Evolutionary conservation across 2,797 vertebrate genomes (phyloP), one percentile per base, ranked within the genome.

Genomic region (Sebastes paucispinis): DNA sequence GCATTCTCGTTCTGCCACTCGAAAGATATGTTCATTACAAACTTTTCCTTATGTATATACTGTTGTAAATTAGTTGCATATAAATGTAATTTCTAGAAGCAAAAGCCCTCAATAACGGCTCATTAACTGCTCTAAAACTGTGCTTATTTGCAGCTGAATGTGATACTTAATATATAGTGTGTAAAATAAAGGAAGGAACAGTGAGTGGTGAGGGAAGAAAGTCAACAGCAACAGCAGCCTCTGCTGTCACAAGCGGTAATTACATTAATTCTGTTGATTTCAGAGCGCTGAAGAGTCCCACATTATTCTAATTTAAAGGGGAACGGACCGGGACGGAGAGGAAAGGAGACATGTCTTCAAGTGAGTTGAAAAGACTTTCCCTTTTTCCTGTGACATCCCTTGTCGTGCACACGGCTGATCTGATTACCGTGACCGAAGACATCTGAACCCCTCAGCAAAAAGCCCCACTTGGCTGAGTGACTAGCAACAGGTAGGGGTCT

Each of bases 331-430:
- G 70, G 57, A 73, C 25, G 39, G 20, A 32, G 58, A 73, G 70
- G 70, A 50, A 62, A 73, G 58, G 58, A 73, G 70, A 73, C 70
- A 62, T 22, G 70, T 73, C 69, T 20, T 71, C 70, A 73, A 73
- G 36, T 22, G 70, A 50, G 58, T 13, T 62, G 70, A 73, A 73
- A 62, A 73, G 58, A 50, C 39, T 59, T 59, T 52, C 31, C 52
- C 18, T 29, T 22, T n/a, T 39, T 0, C 55, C 55, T n/a, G 18
- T 60, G 69, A 71, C 69, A 60, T 43, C 24, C 39, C 70, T 60
- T 50, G 58, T 62, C 24, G 69, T 71, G 55, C 55, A 20, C 54
- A 29, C 8, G 57, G 27, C 70, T 47, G n/a, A 16, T 62, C 57
- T 62, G 70, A 62, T 62, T 22, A 73, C 25, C 70, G 70, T 50